Percentiles rank a stretch among this genome's conserved stretches.
phyloP scores from a whole-genome alignment of 1,140 invertebrate species.

The Caenorhabditis briggsae region DNA sequence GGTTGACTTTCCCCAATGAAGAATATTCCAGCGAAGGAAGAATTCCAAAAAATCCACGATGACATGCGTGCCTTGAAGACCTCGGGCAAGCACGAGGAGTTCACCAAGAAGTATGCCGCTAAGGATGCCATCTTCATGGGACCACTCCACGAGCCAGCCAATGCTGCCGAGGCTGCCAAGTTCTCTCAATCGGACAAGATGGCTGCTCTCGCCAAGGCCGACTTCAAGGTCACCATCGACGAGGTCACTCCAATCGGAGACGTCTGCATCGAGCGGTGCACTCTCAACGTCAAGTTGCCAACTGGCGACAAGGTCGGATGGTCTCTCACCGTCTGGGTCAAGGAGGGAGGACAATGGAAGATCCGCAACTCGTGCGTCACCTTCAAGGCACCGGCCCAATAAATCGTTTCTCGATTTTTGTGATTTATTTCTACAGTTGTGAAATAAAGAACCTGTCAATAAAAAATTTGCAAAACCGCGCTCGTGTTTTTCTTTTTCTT shows the following conservation, averaged over 20 bases:
- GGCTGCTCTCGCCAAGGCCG: conserved; percentile 33
- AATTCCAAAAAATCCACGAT: conserved; percentile 42
- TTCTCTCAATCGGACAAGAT: background rate
- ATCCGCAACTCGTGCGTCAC: conserved; percentile 51
- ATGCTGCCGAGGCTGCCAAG: conserved; percentile 7
- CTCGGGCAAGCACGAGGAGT: conserved; percentile 32
- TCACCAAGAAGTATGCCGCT: conserved; percentile 38
- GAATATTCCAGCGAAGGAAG: background rate
- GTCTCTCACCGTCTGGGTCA: conserved; percentile 46
- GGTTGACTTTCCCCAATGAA: background rate
- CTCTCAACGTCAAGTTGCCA: conserved; percentile 31
- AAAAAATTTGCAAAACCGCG: background rate
- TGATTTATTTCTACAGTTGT: conserved; percentile 44
- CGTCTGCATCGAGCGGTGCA: conserved; percentile 17
- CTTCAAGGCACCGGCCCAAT: conserved; percentile 29
- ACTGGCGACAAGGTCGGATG: conserved; percentile 41
- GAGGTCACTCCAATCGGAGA: conserved; percentile 37
- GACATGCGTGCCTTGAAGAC: conserved; percentile 34
- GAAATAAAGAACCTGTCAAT: conserved; percentile 46
- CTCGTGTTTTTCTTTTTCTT: background rate
- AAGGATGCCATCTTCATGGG: conserved; percentile 45
- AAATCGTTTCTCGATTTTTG: background rate
- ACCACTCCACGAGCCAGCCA: conserved; percentile 26
- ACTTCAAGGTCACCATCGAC: conserved; percentile 27
- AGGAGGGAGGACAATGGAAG: conserved; percentile 35